phyloP scores from a whole-genome alignment of 2,113 vertebrate genomes.

The Tenrec ecaudatus region DNA sequence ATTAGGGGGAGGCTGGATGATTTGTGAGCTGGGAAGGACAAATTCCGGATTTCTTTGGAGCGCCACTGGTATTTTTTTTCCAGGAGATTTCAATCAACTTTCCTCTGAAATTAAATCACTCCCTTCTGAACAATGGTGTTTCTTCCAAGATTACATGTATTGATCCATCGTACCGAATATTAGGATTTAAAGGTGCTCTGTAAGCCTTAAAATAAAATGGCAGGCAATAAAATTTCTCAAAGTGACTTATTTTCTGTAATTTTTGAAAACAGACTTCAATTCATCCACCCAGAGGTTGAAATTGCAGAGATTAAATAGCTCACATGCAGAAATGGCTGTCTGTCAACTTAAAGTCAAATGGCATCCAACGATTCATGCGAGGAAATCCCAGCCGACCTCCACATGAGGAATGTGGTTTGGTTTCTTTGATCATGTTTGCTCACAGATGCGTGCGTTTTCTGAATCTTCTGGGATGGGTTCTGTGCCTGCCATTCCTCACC shows the following conservation, averaged over 20 bases:
- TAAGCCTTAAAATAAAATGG: conserved; percentile 53
- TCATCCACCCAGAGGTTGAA: conserved; percentile 60
- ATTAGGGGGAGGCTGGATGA: background rate
- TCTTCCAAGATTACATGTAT: conserved; percentile 22
- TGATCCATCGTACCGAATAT: conserved; percentile 18
- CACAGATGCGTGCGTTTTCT: background rate
- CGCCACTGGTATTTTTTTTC: background rate
- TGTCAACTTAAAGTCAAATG: conserved; percentile 36
- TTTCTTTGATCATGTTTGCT: conserved; percentile 23
- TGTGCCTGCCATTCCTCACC: background rate
- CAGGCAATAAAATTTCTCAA: conserved; percentile 47
- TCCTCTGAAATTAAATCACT: background rate
- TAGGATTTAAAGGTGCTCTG: conserved; percentile 40
- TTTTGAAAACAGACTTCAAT: conserved; percentile 33
- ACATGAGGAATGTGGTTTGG: background rate
- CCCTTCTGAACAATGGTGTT: conserved; percentile 24
- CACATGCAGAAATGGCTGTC: conserved; percentile 35
- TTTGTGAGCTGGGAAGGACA: conserved; percentile 2
- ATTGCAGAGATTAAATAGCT: conserved; percentile 24
- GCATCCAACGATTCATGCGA: background rate
- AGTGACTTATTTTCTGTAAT: conserved; percentile 42
- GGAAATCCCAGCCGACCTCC: background rate
- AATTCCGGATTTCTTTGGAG: background rate
- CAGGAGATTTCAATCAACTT: background rate
- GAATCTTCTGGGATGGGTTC: background rate